These are phyloP conservation scores for Chitala chitala DNA, from an alignment of 2,113 vertebrate species.

Conservation along the genomic window DNA sequence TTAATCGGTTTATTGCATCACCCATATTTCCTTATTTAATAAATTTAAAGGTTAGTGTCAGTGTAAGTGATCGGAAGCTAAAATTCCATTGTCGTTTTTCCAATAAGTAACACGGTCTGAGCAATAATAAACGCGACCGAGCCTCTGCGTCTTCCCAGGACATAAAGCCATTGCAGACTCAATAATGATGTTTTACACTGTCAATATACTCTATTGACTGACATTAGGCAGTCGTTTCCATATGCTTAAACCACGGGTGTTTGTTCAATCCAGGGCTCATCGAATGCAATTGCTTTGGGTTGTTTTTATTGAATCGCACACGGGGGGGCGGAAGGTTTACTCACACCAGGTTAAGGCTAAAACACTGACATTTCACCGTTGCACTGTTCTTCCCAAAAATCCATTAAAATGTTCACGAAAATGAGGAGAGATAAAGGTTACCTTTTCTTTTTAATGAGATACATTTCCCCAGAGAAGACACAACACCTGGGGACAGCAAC, in stretches of 20 bases:
- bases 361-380: conserved; percentile 21
- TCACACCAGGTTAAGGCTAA: not conserved
- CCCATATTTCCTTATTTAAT: not conserved
- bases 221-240: conserved; percentile 3
- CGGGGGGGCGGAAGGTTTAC: not conserved
- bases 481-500: conserved; percentile 15
- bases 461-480: conserved; percentile 40
- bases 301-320: conserved; percentile 18
- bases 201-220: conserved; percentile 19
- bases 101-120: not conserved
- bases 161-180: not conserved
- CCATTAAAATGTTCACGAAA: conserved; percentile 39
- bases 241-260: not conserved
- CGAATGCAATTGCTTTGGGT: not conserved
- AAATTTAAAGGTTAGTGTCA: no score
- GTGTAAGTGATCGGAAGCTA: not conserved
- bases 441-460: conserved; percentile 43
- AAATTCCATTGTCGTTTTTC: not conserved
- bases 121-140: not conserved
- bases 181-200: conserved; percentile 16
- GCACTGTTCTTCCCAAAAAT: conserved; percentile 24
- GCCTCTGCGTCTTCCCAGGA: not conserved
- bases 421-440: conserved; percentile 47
- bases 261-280: not conserved
- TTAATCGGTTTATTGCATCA: not conserved